Percentiles rank a stretch among this genome's conserved stretches.
Conservation (phyloP, 2,797 vertebrate genomes). For the Vireo griseus region DNA sequence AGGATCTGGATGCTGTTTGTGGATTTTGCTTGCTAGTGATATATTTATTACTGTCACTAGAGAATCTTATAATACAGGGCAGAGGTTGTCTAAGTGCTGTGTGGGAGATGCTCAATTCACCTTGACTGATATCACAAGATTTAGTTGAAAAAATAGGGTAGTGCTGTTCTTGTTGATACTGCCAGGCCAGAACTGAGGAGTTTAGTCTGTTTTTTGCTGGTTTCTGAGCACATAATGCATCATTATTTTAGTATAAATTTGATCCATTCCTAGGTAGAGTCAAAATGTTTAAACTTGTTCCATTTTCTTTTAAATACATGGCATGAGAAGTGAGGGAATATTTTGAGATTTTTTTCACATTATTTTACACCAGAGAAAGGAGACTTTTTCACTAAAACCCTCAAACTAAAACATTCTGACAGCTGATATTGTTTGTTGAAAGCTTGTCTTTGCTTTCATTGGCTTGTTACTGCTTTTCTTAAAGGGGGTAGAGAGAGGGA, state of each 20-base stretch:
- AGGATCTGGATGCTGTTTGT: not conserved
- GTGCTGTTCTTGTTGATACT: not conserved
- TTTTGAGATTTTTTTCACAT: not conserved
- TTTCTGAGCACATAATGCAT: not conserved
- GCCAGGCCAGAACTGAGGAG: not conserved
- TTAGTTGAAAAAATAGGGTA: not conserved
- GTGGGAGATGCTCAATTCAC: not conserved
- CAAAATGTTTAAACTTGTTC: not conserved
- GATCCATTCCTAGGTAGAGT: not conserved
- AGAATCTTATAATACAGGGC: not conserved
- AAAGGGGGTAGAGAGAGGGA: not conserved
- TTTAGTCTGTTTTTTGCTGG: not conserved
- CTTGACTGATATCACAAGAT: not conserved
- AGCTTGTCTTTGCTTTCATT: not conserved
- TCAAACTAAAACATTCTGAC: not conserved
- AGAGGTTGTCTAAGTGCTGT: not conserved
- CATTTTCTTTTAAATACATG: not conserved
- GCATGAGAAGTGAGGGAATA: not conserved
- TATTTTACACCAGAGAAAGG: not conserved
- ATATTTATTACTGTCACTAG: not conserved
- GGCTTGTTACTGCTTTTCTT: not conserved
- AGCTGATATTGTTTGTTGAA: not conserved
- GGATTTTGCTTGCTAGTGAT: not conserved
- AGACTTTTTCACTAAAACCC: not conserved
- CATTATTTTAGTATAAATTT: not conserved